Evolutionary conservation across 2,888 invertebrate species (phyloP).

Genomic region (Laspeyria flexula): DNA sequence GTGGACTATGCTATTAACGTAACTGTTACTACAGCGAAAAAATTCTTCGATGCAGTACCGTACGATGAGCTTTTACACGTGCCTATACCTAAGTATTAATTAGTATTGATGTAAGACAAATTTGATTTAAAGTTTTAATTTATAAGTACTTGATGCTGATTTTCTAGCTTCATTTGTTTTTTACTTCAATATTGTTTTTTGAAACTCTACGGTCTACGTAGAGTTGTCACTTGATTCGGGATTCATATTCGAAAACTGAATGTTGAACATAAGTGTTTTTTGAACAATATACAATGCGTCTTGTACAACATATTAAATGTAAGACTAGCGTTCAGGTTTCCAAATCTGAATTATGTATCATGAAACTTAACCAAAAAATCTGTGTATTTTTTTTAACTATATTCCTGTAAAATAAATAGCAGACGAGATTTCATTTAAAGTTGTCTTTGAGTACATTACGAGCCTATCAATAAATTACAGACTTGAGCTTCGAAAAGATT

Average conservation of each 20-base stretch:
- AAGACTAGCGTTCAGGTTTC: neutral
- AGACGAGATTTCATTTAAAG: neutral
- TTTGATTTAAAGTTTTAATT: neutral
- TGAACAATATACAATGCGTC: too few relatives aligned
- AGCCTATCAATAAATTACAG: slow-evolving; percentile 1
- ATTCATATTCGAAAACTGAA: too few relatives aligned
- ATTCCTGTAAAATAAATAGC: too few relatives aligned
- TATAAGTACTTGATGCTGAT: neutral
- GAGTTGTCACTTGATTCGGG: too few relatives aligned
- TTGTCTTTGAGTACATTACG: neutral
- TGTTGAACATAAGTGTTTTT: too few relatives aligned
- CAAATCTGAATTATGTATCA: too few relatives aligned
- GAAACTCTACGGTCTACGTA: too few relatives aligned
- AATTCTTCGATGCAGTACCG: slow-evolving; percentile 78
- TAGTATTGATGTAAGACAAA: slow-evolving; percentile 7
- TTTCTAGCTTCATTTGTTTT: neutral
- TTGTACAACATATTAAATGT: too few relatives aligned
- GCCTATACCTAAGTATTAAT: slow-evolving; percentile 76
- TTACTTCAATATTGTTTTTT: too few relatives aligned
- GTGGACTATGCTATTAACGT: slow-evolving; percentile 80
- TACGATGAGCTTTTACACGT: slow-evolving; percentile 77
- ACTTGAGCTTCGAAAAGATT: slow-evolving; percentile 1
- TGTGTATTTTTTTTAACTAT: too few relatives aligned
- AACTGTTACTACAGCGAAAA: slow-evolving; percentile 74
- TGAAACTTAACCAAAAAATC: too few relatives aligned